Evolutionary conservation across 2,888 invertebrate genomes (phyloP), one percentile per base, ranked within the genome.

Genomic region (Drosophila mettleri): DNA sequence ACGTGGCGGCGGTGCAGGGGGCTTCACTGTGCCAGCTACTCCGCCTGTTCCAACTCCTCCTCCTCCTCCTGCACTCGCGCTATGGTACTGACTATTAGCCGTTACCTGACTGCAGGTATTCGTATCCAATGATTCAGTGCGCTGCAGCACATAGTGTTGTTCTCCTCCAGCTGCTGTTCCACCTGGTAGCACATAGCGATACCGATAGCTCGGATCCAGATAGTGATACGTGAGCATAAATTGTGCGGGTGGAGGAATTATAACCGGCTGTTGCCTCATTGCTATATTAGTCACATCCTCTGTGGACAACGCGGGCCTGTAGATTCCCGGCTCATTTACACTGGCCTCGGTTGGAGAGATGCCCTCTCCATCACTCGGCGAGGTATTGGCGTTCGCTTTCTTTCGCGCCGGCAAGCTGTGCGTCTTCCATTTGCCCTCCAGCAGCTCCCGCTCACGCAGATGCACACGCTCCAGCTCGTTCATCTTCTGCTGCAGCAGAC

Each of bases 371-470:
- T 93, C 93, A 12, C 93, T 92, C 24, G 93, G 93, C 38, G 94
- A 94, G 3, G 94, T 92, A 2, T 95, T 95, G 1, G 83, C 70
- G 0, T 94, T 94, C 59, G 95, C 95, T 92, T 96, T 96, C 90
- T 97, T 97, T 67, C 97, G 94, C 0, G 97, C 97, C 14, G 97
- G 97, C 74, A 97, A 92, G 90, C 97, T 97, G 90, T 97, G 97
- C 0, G 97, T 97, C 92, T 97, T 97, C 97, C 97, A 97, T 91
- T 97, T 96, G 22, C 96, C 95, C 92, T 97, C 96, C 45, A 96
- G 93, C 12, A 98, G 94, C 89, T 97, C 97, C 58, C 96, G 94
- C 91, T 98, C 98, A 4, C 96, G 94, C 58, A 97, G 93, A 80
- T 96, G 96, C 7, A 97, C 93, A 57, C 96, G 94, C 90, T 98